Percentiles rank a stretch among this genome's conserved stretches.
Evolutionary conservation across 2,113 vertebrate species (phyloP).

Genomic region (Procavia capensis): DNA sequence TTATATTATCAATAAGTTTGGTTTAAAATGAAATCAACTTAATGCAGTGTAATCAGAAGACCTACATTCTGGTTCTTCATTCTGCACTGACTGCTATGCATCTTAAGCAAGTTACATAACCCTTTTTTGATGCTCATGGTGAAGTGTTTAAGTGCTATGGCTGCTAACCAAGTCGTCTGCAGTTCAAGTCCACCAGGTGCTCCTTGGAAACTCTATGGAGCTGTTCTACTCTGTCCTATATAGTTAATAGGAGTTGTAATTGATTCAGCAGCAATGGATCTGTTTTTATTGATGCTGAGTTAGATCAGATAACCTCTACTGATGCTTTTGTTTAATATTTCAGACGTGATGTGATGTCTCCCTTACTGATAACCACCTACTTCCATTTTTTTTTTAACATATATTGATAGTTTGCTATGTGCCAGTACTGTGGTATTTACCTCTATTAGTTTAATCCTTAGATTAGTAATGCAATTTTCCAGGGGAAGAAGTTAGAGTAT

Average conservation of each 20-base stretch:
- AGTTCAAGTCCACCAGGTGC: too few relatives aligned
- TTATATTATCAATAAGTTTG: not conserved
- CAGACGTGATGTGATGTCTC: not conserved
- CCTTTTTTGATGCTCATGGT: not conserved
- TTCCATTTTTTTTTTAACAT: not conserved
- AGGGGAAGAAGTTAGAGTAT: not conserved
- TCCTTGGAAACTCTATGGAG: too few relatives aligned
- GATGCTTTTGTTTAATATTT: not conserved
- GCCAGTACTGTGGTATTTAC: not conserved
- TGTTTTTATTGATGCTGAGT: conserved; percentile 10
- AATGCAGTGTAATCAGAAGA: not conserved
- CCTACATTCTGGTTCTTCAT: conserved; percentile 19
- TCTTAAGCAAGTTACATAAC: conserved; percentile 28
- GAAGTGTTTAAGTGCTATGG: too few relatives aligned
- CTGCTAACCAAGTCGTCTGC: too few relatives aligned
- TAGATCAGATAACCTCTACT: not conserved
- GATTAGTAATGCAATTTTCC: not conserved
- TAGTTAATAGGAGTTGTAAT: too few relatives aligned
- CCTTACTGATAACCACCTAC: conserved; percentile 1
- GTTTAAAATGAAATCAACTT: conserved; percentile 31
- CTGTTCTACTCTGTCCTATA: too few relatives aligned
- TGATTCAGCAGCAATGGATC: too few relatives aligned
- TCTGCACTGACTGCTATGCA: not conserved
- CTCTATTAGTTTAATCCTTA: not conserved
- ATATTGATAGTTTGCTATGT: not conserved